A percentile compares a stretch with the other conserved stretches of the same genome.
These are phyloP conservation scores for Scaptomyza cyrtandrae DNA, from an alignment of 2,888 invertebrate genomes.

Conservation along the genomic window DNA sequence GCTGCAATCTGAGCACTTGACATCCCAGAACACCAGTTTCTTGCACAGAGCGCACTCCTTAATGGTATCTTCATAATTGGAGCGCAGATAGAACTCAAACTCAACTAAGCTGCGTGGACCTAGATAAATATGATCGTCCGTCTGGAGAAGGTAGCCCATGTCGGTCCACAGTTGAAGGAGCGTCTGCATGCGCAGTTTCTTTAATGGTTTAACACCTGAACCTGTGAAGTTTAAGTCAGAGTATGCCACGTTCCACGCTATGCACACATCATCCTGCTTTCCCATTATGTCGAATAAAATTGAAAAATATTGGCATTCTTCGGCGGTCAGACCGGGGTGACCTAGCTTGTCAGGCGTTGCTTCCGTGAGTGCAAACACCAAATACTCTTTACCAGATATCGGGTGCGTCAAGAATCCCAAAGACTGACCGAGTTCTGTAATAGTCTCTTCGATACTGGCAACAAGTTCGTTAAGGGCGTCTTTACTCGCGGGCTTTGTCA, in stretches of 20 bases:
- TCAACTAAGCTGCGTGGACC: constrained; percentile 66
- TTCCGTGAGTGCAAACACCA: constrained; percentile 60
- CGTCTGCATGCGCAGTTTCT: constrained; percentile 57
- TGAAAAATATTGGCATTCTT: constrained; percentile 63
- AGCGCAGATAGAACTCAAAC: constrained; percentile 57
- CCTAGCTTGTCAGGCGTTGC: constrained; percentile 50
- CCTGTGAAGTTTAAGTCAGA: constrained; percentile 19
- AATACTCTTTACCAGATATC: constrained; percentile 53
- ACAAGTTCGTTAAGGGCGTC: constrained; percentile 54
- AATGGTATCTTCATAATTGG: constrained; percentile 52
- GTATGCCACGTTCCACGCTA: constrained; percentile 63
- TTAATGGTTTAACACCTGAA: constrained; percentile 10
- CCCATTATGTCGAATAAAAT: constrained; percentile 55
- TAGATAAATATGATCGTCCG: constrained; percentile 46
- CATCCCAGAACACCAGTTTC: constrained; percentile 63
- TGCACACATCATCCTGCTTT: constrained; percentile 32
- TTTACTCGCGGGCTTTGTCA: constrained; percentile 38
- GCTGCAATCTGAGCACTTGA: constrained; percentile 53
- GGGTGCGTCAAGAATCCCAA: constrained; percentile 56
- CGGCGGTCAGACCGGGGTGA: constrained; percentile 52
- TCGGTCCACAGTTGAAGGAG: constrained; percentile 56
- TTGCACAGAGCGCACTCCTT: constrained; percentile 58
- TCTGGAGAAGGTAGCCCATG: constrained; percentile 61
- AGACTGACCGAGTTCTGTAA: constrained; percentile 47
- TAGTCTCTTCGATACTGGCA: constrained; percentile 31